A percentile compares a stretch with the other conserved stretches of the same genome.
phyloP scores from a whole-genome alignment of 2,797 vertebrate species.

The Xiphorhynchus erythropygius region DNA sequence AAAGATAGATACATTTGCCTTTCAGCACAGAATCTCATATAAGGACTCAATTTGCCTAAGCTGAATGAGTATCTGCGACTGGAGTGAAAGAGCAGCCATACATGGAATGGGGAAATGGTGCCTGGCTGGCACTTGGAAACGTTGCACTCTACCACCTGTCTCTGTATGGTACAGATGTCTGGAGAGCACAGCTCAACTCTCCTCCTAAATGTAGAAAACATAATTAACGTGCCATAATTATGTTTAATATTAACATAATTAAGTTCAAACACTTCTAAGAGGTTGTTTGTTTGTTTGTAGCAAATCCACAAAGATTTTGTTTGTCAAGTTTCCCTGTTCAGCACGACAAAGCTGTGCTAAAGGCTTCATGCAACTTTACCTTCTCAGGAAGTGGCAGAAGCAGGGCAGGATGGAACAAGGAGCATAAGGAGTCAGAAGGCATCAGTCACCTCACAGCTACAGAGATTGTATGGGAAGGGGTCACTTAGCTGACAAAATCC shows the following conservation, averaged over 20 bases:
- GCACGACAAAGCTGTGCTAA: neutral
- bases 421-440: neutral
- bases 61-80: conserved; percentile 1
- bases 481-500: neutral
- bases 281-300: neutral
- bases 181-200: neutral
- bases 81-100: conserved; percentile 5
- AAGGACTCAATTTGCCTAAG: neutral
- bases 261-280: conserved; percentile 15
- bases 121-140: neutral
- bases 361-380: neutral
- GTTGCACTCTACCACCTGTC: neutral
- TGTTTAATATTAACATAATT: conserved; percentile 23
- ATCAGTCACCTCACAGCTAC: neutral
- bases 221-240: neutral
- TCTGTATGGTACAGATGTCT: neutral
- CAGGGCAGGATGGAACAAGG: neutral
- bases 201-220: neutral
- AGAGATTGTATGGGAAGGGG: neutral
- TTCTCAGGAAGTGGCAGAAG: neutral
- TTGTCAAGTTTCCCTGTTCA: neutral
- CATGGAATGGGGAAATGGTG: neutral
- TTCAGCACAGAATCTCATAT: neutral
- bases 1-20: conserved; percentile 30
- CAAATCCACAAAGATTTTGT: neutral